Percentiles rank a stretch among this genome's conserved stretches.
phyloP scores from a whole-genome alignment of 2,113 vertebrate species.

The Alethe diademata region DNA sequence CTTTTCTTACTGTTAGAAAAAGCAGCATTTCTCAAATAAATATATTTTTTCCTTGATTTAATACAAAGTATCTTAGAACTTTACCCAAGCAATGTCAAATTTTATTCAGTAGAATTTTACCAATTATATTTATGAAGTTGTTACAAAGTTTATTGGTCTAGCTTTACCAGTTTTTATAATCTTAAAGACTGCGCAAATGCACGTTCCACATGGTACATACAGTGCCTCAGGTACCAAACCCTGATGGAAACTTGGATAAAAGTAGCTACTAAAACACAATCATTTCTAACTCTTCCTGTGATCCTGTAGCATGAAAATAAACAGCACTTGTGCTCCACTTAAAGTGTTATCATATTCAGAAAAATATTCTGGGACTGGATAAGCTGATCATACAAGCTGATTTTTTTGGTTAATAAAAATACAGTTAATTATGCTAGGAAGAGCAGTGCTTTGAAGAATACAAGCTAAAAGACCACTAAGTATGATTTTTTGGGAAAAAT shows the following conservation, averaged over 20 bases:
- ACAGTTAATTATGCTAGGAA: neutral
- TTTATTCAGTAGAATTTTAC: neutral
- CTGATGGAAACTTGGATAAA: neutral
- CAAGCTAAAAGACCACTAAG: neutral
- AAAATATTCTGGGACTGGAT: neutral
- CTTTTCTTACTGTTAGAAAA: neutral
- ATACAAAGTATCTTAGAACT: neutral
- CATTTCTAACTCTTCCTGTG: neutral
- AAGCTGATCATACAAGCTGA: neutral
- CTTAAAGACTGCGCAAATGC: neutral
- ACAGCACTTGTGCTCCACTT: neutral
- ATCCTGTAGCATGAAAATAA: neutral
- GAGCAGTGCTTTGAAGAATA: neutral
- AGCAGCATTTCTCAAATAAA: neutral
- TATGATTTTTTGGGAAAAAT: neutral
- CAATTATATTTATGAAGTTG: neutral
- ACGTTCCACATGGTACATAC: rapidly evolving
- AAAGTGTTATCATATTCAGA: neutral
- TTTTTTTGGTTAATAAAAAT: neutral
- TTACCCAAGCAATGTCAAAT: neutral
- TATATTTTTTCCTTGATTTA: neutral
- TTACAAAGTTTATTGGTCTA: neutral
- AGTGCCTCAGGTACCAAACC: neutral
- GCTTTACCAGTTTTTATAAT: neutral
- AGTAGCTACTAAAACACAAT: neutral